A percentile compares a stretch with the other conserved stretches of the same genome.
Conservation (phyloP, 1,140 invertebrate species). For the Tetramorium alpestre region DNA sequence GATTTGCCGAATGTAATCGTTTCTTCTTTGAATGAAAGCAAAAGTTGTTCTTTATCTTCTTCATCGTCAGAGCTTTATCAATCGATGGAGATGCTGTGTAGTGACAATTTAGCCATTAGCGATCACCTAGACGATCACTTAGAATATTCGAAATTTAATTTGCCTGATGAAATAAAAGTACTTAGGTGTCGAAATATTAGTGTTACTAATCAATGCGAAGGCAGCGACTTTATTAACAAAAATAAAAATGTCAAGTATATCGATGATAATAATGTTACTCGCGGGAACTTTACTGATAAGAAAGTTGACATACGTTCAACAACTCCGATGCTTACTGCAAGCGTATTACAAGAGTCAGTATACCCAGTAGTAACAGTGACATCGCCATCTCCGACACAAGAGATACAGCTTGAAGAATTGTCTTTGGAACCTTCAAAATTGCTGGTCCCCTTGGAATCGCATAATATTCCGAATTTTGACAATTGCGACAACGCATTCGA, state of each 20-base stretch:
- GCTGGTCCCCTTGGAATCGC: conserved; percentile 64
- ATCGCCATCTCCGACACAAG: conserved; percentile 78
- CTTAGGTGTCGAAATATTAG: background rate
- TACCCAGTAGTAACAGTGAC: conserved; percentile 74
- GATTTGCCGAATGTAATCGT: conserved; percentile 80
- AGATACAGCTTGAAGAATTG: conserved; percentile 62
- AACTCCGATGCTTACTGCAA: background rate
- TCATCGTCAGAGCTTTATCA: conserved; percentile 61
- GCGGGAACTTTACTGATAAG: background rate
- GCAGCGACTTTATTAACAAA: conserved; percentile 11
- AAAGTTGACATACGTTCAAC: background rate
- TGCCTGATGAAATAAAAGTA: background rate
- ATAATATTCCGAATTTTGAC: background rate
- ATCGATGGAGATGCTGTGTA: conserved; percentile 44
- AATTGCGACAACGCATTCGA: conserved; percentile 75
- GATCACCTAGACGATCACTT: background rate
- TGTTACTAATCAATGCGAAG: conserved; percentile 6
- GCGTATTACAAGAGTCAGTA: background rate
- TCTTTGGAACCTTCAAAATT: conserved; percentile 62
- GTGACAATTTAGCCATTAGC: background rate
- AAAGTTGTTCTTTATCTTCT: conserved; percentile 66
- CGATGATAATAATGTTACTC: conserved; percentile 1
- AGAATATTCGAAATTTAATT: background rate
- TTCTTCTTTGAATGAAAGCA: conserved; percentile 75
- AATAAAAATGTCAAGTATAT: background rate